Evolutionary conservation across 2,888 invertebrate species (phyloP).

Genomic region (Drosophila fungiperda): DNA sequence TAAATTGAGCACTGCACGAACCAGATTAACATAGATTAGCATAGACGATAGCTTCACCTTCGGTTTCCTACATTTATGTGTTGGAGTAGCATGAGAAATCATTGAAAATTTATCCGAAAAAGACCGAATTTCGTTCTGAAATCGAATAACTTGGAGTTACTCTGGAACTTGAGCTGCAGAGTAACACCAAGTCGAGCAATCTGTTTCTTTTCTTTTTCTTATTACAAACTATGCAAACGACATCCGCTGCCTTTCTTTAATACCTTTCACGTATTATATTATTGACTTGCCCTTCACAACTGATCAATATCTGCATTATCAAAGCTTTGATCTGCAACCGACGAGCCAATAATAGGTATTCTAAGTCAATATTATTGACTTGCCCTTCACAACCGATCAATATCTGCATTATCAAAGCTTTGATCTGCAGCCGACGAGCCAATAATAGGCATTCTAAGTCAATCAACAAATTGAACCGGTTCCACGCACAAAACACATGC

Average conservation of each 20-base stretch:
- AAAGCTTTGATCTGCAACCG: constrained; percentile 4
- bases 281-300: constrained; percentile 6
- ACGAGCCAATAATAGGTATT: constrained; percentile 17
- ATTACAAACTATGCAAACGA: neutral
- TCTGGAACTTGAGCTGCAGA: neutral
- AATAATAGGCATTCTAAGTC: constrained; percentile 23
- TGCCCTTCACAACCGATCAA: constrained; percentile 9
- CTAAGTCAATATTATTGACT: constrained; percentile 4
- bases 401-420: constrained; percentile 15
- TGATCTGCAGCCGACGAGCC: constrained; percentile 1
- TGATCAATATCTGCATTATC: constrained; percentile 14
- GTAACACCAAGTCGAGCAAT: neutral
- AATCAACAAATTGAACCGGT: constrained; percentile 28
- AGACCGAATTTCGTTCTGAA: neutral
- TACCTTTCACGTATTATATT: constrained; percentile 24
- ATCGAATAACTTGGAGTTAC: neutral
- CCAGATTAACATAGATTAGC: neutral
- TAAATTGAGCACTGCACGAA: neutral
- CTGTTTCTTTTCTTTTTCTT: neutral
- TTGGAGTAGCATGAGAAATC: neutral
- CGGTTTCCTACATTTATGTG: neutral
- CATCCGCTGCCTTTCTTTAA: constrained; percentile 3
- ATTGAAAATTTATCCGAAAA: neutral
- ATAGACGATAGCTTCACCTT: neutral
- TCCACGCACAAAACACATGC: neutral